Evolutionary conservation across 2,113 vertebrate genomes (phyloP), one percentile per base, ranked within the genome.

Genomic region (Psittacara wagleri): DNA sequence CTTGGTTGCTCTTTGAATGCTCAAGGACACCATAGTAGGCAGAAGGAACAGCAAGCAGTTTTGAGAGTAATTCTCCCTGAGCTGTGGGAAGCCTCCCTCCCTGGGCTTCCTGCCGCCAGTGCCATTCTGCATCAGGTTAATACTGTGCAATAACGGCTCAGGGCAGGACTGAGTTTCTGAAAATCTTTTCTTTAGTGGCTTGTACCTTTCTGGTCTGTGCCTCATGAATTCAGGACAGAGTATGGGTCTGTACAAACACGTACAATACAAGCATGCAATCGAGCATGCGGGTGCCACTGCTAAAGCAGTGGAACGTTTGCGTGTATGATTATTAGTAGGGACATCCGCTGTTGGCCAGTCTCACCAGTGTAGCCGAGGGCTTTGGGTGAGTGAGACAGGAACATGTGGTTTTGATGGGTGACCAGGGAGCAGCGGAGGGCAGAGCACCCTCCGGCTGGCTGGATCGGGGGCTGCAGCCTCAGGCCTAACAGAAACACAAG

Each of bases 291-390:
- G 17, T 14, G 23, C 16, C 11, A 9, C 31, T 1, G 6, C 17
- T n/a, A 4, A 9, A 62, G 51, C 22, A 6, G 24, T 1, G 61
- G 48, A 62, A 48, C 44, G 4, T 0, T 6, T 5, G 35, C 17
- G 8, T 0, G 3, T 17, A 16, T 0, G 35, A 29, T 7, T 31
- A 5, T 0, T 9, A 44, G 27, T 1, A 7, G 11, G 12, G 28
- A 17, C 28, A n/a, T 39, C 19, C 2, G 7, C 14, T 2, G 4
- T 2, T 2, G 43, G 23, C 54, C 37, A 44, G 2, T 17, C 59
- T 28, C 69, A 29, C 17, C 10, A 11, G 6, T 2, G 29, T 69
- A 8, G 13, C 1, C 2, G 10, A 23, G 24, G 23, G 3, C 61
- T 48, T 5, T 0, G 49, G 33, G 52, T 3, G 18, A 22, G 9